Base-by-base conservation (phyloP, 2,797 vertebrate genomes). In the Brachymystax lenok region DNA sequence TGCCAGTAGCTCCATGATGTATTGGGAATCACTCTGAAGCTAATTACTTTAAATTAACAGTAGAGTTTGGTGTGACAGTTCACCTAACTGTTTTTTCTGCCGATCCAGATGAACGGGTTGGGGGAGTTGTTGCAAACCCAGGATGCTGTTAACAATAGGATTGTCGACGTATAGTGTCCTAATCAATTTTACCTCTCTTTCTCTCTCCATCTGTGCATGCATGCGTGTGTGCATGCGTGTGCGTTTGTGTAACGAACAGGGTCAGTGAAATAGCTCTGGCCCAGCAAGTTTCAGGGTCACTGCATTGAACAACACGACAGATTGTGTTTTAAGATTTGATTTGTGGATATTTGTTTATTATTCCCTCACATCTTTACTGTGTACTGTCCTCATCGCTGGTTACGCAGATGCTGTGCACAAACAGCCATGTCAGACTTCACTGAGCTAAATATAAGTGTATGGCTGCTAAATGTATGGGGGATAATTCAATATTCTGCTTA, bases 21-120 rank as follows among this genome's bases (percentile, higher is more conserved):
- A 95, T 95, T 93, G 94, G 91, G 93, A 95, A 95, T 94, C 93
- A 90, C 88, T 95, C 87, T 90, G 92, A 93, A 86, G 88, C 93
- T 94, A 95, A 95, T 95, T 95, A 94, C 93, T 92, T 93, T 94
- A 94, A 94, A 95, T 95, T 94, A 95, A 95, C 92, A 94, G 94
- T 94, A 94, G 92, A 94, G 93, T 93, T 94, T 89, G 90, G 92
- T 94, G 94, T 95, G 94, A 95, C 94, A 94, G 92, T 94, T 94
- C 92, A 94, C 79, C 87, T 90, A 94, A 94, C 93, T 94, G 94
- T 95, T 95, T 95, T 94, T 93, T 92, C 93, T 93, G 91, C 92
- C 82, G 92, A 92, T 92, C 90, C 92, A 94, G 92, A 94, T 93
- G 94, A 94, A 95, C 94, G 91, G 90, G 88, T 89, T 82, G 82